Evolutionary conservation across 2,113 vertebrate species (phyloP), one percentile per base, ranked within the genome.

Genomic region (Prunella fulvescens): DNA sequence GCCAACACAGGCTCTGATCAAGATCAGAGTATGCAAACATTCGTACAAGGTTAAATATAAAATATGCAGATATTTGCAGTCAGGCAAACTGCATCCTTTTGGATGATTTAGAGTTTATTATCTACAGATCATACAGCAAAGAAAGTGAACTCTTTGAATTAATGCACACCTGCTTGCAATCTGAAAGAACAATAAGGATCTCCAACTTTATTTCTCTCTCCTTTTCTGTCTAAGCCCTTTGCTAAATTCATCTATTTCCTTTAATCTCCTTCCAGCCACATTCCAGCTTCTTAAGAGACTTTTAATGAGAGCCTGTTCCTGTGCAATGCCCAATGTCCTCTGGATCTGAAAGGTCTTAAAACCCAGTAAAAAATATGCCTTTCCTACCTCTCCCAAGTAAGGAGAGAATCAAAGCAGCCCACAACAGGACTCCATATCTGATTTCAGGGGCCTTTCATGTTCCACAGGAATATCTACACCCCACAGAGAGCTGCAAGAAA

Each of bases 261-360:
- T 97, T 96, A 95, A 97, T 97, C 94, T 97, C 94, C 92, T 97
- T 97, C 96, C 95, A 97, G 96, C 87, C 85, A 95, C 94, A 96
- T 97, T 97, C 95, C 95, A 96, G 95, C 95, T 94, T 88, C 94
- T 96, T 90, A 95, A 95, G 94, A 97, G 92, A 92, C 88, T 95
- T 97, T 95, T 96, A 97, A 97, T 94, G 96, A 97, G 95, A 86
- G 82, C 72, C 87, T 92, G 93, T 92, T 96, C 90, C 89, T 95
- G 94, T 66, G 84, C 79, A 92, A 54, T 95, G 87, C 94, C 87
- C 90, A 16, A n/a, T 28, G 85, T 95, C 94, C 94, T 89, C 93
- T 95, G 86, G 39, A 93, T 94, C 92, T 90, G 83, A 93, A 79
- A 82, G 86, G 89, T 95, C 94, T 97, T 91, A 84, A 95, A 95